Conservation (phyloP, 2,797 vertebrate genomes). For the Sebastes oblongus region DNA sequence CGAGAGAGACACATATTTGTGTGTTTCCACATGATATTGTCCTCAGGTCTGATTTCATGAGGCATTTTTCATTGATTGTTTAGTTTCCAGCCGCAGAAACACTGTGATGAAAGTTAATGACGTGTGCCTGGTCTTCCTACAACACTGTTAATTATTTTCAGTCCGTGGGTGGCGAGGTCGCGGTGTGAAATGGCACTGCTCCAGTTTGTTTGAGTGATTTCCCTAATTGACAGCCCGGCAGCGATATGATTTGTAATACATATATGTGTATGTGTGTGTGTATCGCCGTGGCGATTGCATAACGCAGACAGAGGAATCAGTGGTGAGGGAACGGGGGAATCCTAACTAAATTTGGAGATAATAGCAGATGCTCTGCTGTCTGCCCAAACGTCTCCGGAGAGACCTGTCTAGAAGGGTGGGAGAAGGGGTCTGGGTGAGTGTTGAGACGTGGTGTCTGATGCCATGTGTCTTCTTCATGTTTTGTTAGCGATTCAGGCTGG, state of each 20-base stretch:
- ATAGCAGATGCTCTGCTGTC: constrained; percentile 69
- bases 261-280: neutral
- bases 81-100: constrained; percentile 40
- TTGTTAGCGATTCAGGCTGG: constrained; percentile 71
- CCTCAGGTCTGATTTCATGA: constrained; percentile 59
- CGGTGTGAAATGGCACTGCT: constrained; percentile 40
- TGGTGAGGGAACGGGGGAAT: constrained; percentile 44
- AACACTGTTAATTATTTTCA: constrained; percentile 61
- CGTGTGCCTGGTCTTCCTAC: constrained; percentile 30
- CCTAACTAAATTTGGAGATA: constrained; percentile 64
- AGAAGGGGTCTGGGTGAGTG: constrained; percentile 8
- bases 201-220: constrained; percentile 54
- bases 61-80: constrained; percentile 51
- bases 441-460: constrained; percentile 4
- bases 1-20: constrained; percentile 18
- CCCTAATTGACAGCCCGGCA: constrained; percentile 43
- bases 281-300: constrained; percentile 20
- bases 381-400: constrained; percentile 50
- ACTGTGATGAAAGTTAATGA: constrained; percentile 49
- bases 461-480: constrained; percentile 58
- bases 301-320: constrained; percentile 41
- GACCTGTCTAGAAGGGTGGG: neutral
- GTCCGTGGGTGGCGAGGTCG: constrained; percentile 58
- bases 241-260: constrained; percentile 23
- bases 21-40: constrained; percentile 47